phyloP scores from a whole-genome alignment of 2,113 vertebrate genomes.

The Melanerpes formicivorus region DNA sequence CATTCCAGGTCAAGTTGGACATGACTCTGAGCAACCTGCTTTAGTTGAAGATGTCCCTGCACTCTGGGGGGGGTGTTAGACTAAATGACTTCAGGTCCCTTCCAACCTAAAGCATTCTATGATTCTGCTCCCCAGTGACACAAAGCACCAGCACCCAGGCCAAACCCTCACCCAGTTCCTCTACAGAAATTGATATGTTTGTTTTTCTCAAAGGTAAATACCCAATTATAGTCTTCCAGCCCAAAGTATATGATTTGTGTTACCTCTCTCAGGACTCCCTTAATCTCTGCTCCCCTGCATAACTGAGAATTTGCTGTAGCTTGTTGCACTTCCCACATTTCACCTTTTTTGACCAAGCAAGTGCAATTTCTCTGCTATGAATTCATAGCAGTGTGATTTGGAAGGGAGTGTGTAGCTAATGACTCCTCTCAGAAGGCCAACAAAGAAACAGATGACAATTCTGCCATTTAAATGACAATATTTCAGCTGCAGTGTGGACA shows the following conservation, averaged over 20 bases:
- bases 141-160: neutral
- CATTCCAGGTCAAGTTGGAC: too few relatives aligned
- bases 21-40: too few relatives aligned
- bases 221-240: neutral
- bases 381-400: neutral
- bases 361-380: neutral
- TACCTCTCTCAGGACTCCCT: neutral
- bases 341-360: neutral
- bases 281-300: rapidly evolving
- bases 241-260: neutral
- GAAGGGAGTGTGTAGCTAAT: neutral
- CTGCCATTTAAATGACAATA: neutral
- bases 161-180: neutral
- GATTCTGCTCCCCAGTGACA: neutral
- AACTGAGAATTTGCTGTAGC: neutral
- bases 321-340: neutral
- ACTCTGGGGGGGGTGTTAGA: too few relatives aligned
- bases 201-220: neutral
- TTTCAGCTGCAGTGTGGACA: neutral
- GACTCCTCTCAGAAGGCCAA: neutral
- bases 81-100: too few relatives aligned
- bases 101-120: too few relatives aligned
- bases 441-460: neutral
- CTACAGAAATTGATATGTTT: neutral
- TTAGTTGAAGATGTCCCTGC: too few relatives aligned